A percentile compares a stretch with the other conserved stretches of the same genome.
Evolutionary conservation across 1,140 invertebrate species (phyloP).

Genomic region (Macrocentrus cingulum): DNA sequence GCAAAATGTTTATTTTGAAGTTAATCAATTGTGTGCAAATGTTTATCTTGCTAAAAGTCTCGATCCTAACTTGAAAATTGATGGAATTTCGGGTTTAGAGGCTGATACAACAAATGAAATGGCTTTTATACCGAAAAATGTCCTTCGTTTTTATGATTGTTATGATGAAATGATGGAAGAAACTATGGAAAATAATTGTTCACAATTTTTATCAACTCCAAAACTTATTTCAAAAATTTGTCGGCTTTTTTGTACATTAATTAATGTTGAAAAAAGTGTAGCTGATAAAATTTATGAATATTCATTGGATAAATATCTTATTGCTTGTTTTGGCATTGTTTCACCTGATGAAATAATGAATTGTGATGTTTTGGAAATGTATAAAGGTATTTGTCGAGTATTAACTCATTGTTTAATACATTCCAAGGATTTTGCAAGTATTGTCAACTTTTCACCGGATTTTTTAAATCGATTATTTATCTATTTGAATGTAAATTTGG

Average conservation of each 20-base stretch:
- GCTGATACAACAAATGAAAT: constrained; percentile 30
- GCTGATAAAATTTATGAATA: constrained; percentile 47
- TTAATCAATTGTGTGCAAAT: constrained; percentile 45
- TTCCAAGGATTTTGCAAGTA: constrained; percentile 47
- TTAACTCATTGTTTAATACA: constrained; percentile 50
- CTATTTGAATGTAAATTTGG: constrained; percentile 54
- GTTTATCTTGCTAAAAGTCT: constrained; percentile 39
- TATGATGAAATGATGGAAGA: constrained; percentile 40
- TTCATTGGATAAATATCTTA: constrained; percentile 48
- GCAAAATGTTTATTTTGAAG: constrained; percentile 46
- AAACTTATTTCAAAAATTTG: constrained; percentile 53
- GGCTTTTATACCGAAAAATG: constrained; percentile 37
- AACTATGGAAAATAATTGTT: constrained; percentile 35
- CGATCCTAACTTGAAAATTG: constrained; percentile 35
- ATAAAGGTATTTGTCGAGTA: constrained; percentile 52
- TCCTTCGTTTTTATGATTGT: constrained; percentile 46
- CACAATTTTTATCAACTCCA: constrained; percentile 51
- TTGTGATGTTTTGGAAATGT: constrained; percentile 59
- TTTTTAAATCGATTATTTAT: constrained; percentile 52
- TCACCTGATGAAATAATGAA: constrained; percentile 43
- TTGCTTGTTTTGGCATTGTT: constrained; percentile 48
- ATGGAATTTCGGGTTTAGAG: constrained; percentile 26
- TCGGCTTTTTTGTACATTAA: constrained; percentile 53
- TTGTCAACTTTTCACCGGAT: constrained; percentile 54
- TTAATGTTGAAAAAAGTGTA: constrained; percentile 49